Evolutionary conservation across 1,140 invertebrate genomes (phyloP).

Genomic region (Aleiodes sp.): DNA sequence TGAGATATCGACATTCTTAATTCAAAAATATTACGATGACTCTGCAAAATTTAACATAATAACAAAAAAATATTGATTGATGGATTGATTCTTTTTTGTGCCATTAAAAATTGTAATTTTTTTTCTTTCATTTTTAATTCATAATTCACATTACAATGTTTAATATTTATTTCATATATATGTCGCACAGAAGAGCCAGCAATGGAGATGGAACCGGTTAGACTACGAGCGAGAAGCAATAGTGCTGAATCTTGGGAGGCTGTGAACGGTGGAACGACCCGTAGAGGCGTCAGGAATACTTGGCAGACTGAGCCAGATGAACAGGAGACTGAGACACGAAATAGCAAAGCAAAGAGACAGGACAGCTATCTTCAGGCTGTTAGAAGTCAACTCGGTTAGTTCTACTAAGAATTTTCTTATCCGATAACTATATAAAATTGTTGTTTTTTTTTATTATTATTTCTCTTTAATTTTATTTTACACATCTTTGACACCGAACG

Average conservation of each 20-base stretch:
- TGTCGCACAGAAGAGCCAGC: conserved; percentile 45
- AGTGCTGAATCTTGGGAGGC: conserved; percentile 69
- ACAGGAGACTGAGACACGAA: conserved; percentile 46
- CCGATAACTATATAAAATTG: not conserved
- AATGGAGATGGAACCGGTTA: conserved; percentile 67
- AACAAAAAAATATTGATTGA: conserved; percentile 7
- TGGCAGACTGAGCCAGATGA: conserved; percentile 53
- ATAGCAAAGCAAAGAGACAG: conserved; percentile 62
- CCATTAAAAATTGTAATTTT: no score
- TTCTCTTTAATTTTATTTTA: not conserved
- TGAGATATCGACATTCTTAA: not conserved
- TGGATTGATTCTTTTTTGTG: no score
- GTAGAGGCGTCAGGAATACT: conserved; percentile 49
- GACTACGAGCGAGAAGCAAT: conserved; percentile 71
- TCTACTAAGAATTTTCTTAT: conserved; percentile 30
- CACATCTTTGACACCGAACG: not conserved
- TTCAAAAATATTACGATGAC: not conserved
- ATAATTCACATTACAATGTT: conserved; percentile 5
- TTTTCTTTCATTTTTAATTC: conserved; percentile 18
- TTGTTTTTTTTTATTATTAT: conserved; percentile 18
- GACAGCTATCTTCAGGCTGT: conserved; percentile 66
- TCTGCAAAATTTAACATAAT: not conserved
- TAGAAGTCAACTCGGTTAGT: conserved; percentile 56
- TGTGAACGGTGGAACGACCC: conserved; percentile 45
- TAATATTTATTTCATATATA: conserved; percentile 7